Evolutionary conservation across 2,888 invertebrate genomes (phyloP), one percentile per base, ranked within the genome.

Genomic region (Pseudococcus viburni): DNA sequence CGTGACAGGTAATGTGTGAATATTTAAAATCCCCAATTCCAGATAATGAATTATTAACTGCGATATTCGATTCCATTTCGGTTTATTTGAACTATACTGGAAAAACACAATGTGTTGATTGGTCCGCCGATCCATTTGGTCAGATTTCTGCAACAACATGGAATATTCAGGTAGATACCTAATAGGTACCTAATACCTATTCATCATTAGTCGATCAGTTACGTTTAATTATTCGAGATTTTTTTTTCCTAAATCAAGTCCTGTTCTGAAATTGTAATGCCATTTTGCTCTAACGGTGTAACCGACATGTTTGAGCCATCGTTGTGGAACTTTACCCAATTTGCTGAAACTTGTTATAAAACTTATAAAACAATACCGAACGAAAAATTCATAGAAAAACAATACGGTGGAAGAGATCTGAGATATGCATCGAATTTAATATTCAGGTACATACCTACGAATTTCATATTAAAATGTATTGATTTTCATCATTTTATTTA

Each of bases 211-310:
- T 51, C 11, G 11, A 51, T 15, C 1, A 51, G 12, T 12, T 51
- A 12, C 11, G 4, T 9, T 9, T n/a, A 55, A 55, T 55, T 55
- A 55, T 15, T 51, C 8, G 48, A 12, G 8, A 5, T 15, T 15
- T 48, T 46, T n/a, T 68, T 83, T 17, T 48, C 48, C 19, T 22
- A 48, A 55, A 42, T 6, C 7, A 39, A 85, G 95, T 94, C 96
- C 0, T 99, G 99, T 91, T 97, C 98, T 39, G 99, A 99, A 92
- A 98, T 99, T 96, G 95, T 98, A 89, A 98, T 98, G 97, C 99
- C 99, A 0, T 95, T 96, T 93, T 99, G 99, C 92, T 92, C 94
- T 11, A 94, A 94, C 90, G 96, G 95, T 68, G 92, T 93, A 0
- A 92, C 93, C 12, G 97, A 97, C 91, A 97, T 99, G 96, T 98